phyloP scores from a whole-genome alignment of 2,113 vertebrate genomes.

The Micronycteris hirsuta region DNA sequence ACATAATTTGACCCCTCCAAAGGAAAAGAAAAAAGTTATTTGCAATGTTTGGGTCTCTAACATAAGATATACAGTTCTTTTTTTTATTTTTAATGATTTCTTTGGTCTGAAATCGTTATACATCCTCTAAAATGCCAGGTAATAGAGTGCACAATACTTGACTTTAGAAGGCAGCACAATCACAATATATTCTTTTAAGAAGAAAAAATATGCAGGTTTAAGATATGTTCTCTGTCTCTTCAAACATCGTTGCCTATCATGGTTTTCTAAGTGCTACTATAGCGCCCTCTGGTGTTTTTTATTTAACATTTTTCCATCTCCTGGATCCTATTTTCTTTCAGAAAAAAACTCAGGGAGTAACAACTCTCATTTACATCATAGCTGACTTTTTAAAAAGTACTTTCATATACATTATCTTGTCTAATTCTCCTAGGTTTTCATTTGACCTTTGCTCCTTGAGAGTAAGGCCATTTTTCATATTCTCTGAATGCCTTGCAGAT shows the following conservation, averaged over 20 bases:
- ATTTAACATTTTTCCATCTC: neutral
- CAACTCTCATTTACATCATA: neutral
- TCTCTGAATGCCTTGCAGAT: neutral
- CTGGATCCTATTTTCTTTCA: neutral
- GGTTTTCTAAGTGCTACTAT: slow-evolving; percentile 6
- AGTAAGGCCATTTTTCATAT: neutral
- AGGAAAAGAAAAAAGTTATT: neutral
- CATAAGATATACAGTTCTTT: neutral
- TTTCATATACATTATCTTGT: neutral
- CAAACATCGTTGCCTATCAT: neutral
- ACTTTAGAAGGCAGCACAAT: neutral
- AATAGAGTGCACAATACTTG: neutral
- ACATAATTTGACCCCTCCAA: neutral
- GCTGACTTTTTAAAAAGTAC: neutral
- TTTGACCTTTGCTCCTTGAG: neutral
- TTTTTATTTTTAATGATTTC: neutral
- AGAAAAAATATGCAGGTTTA: neutral
- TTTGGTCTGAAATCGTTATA: neutral
- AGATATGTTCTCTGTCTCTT: neutral
- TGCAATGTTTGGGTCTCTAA: neutral
- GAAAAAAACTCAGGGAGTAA: neutral
- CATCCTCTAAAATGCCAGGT: neutral
- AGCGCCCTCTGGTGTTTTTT: slow-evolving; percentile 52
- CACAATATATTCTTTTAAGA: neutral
- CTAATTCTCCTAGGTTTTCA: neutral